Evolutionary conservation across 2,797 vertebrate species (phyloP), one percentile per base, ranked within the genome.

Genomic region (Rachycentron canadum): DNA sequence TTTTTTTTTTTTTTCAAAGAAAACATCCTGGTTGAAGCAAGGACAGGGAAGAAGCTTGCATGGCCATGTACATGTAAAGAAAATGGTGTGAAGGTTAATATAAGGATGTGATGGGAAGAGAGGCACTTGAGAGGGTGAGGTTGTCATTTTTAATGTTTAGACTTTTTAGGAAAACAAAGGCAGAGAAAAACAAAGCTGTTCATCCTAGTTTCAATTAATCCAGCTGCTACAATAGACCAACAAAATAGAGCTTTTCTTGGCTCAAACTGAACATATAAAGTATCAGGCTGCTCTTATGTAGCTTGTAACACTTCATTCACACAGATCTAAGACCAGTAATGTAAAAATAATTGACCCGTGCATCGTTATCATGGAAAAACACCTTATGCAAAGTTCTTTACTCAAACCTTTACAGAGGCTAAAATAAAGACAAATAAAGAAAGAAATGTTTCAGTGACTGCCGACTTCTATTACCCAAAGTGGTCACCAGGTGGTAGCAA

Each of bases 401-500:
- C 8, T 26, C 0, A 21, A 19, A 49, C 25, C 5, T 21, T 45
- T 16, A 32, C 6, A 23, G 11, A 0, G 19, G 3, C 12, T 52
- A 34, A 59, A 52, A 40, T 6, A n/a, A 14, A 3, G 4, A 19
- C 3, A 56, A 28, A 32, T 25, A 32, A 32, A 32, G 32, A 32
- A n/a, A n/a, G n/a, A n/a, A n/a, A n/a, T n/a, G n/a, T n/a, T n/a
- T n/a, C n/a, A n/a, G n/a, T n/a, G 9, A 9, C 2, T 19, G 16
- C 3, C 36, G 7, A 56, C 14, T 45, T 55, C 75, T 14, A 2
- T 38, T 73, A 40, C 53, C 58, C n/a, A 17, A 17, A 7, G 56
- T 73, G 40, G 58, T 60, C 80, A 83, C 49, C 50, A 82, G 81
- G 26, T 66, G 71, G 82, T 0, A 7, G n/a, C 57, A 83, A 69